These are phyloP conservation scores for Falcunculus frontatus DNA, from an alignment of 2,113 vertebrate species.

Conservation along the genomic window DNA sequence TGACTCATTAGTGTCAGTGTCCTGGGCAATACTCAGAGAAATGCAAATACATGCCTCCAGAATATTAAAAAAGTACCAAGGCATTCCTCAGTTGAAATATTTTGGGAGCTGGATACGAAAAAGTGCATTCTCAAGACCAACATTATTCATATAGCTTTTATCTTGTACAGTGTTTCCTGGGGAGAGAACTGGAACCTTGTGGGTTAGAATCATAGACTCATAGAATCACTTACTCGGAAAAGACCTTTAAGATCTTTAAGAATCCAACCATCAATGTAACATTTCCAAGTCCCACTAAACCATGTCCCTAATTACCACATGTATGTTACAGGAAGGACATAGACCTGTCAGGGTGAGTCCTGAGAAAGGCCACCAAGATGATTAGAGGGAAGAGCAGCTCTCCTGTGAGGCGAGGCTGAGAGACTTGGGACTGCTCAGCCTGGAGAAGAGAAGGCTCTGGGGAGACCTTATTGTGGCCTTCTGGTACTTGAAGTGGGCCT, in stretches of 20 bases:
- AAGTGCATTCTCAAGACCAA: background rate
- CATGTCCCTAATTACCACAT: background rate
- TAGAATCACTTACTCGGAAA: background rate
- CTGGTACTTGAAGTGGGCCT: background rate
- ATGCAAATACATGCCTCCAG: background rate
- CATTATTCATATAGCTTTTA: background rate
- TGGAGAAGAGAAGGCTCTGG: background rate
- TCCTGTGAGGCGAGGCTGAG: background rate
- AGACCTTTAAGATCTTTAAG: background rate
- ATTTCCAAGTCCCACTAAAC: background rate
- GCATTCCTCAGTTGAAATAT: background rate
- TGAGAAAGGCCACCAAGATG: background rate
- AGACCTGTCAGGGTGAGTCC: background rate
- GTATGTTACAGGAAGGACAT: background rate
- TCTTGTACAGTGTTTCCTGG: background rate
- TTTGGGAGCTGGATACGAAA: background rate
- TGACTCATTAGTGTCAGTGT: background rate
- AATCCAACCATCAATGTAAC: background rate
- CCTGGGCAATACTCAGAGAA: background rate
- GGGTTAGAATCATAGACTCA: background rate
- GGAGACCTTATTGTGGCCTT: background rate
- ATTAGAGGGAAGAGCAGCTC: background rate
- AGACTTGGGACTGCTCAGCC: background rate
- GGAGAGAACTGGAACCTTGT: background rate
- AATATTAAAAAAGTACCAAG: background rate